Evolutionary conservation across 2,797 vertebrate species (phyloP).

Genomic region (Esox lucius): DNA sequence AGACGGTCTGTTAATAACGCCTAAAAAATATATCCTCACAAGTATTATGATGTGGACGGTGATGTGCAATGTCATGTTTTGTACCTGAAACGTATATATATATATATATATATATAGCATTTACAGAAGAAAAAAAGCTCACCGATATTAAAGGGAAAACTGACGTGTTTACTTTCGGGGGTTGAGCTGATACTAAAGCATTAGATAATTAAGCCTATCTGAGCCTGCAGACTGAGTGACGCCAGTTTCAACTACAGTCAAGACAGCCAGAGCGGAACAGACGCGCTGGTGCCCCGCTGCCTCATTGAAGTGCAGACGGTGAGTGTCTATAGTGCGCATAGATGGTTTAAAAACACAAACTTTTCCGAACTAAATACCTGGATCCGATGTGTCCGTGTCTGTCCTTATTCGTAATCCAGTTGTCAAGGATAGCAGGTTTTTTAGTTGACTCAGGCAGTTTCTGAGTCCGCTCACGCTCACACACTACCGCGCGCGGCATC

Average conservation of each 20-base stretch:
- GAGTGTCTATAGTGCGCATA: slow-evolving; percentile 22
- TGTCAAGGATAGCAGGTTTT: neutral
- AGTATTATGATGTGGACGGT: no score
- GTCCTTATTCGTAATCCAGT: neutral
- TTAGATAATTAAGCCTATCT: slow-evolving; percentile 80
- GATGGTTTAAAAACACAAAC: slow-evolving; percentile 23
- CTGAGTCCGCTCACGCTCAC: neutral
- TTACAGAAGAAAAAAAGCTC: neutral
- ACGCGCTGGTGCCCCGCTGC: slow-evolving; percentile 53
- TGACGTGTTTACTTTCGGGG: slow-evolving; percentile 63
- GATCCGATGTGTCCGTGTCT: neutral
- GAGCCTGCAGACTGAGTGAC: slow-evolving; percentile 86
- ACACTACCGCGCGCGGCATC: neutral
- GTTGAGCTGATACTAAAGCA: slow-evolving; percentile 69
- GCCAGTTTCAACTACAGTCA: slow-evolving; percentile 75
- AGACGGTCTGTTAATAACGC: no score
- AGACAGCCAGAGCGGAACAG: slow-evolving; percentile 34
- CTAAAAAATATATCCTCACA: no score
- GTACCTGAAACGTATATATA: no score
- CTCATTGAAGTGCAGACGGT: slow-evolving; percentile 40
- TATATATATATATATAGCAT: neutral
- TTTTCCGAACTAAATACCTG: neutral
- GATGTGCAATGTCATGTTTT: no score
- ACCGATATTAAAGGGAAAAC: slow-evolving; percentile 54
- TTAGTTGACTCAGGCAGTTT: neutral